Evolutionary conservation across 2,113 vertebrate genomes (phyloP), one percentile per base, ranked within the genome.

Genomic region (Scomber scombrus): DNA sequence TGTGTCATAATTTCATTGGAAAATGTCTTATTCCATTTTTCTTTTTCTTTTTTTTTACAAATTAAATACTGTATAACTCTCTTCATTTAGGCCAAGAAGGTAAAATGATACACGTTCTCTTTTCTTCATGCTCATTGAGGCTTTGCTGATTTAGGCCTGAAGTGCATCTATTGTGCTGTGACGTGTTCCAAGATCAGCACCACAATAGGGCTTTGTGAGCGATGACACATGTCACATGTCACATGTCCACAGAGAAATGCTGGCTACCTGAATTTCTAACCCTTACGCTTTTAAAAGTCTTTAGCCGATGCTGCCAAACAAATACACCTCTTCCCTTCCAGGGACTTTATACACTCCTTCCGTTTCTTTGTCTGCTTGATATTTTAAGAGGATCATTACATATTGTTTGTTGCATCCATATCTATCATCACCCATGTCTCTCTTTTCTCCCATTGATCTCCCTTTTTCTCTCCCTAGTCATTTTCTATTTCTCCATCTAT

Each of bases 191-290:
- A 80, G 81, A 80, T 88, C 78, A 63, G 69, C 2, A 21, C 56
- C 67, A 91, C 85, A 92, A 92, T 92, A 71, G 79, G 76, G 71
- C 83, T 93, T 93, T 93, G 90, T 93, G 84, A 87, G 69, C 47
- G 71, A 78, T 81, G 70, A 81, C 76, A 87, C 80, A 45, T 74
- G 87, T 84, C 76, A 87, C 80, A 45, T 74, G 87, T 84, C 72
- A 77, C 86, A 72, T 82, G 78, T 75, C 77, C 64, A 68, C 23
- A 16, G 63, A 73, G 73, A 78, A 78, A 79, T n/a, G 50, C 65
- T 54, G 47, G 50, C 23, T 85, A 80, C 70, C 85, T 82, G 82
- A 34, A 49, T 76, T 76, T 79, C 43, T 60, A 50, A 66, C 50
- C 4, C 16, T 50, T 75, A 73, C 57, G 13, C 65, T 75, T 60